A percentile compares a stretch with the other conserved stretches of the same genome.
Evolutionary conservation across 2,888 invertebrate genomes (phyloP).

Genomic region (Netelia fuscicornis): DNA sequence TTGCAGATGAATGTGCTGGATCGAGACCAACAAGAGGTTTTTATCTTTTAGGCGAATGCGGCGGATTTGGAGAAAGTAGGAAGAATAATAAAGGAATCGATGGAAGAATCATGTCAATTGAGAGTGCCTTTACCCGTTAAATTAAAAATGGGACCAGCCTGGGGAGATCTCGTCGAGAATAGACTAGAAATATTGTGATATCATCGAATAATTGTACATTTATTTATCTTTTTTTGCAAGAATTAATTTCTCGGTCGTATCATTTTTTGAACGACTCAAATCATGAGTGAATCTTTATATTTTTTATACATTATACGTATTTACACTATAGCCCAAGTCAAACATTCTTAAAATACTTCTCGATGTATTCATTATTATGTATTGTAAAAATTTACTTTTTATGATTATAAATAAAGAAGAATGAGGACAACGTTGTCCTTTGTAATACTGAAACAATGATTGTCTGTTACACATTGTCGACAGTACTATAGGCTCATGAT

Average conservation of each 20-base stretch:
- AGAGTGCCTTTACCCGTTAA: constrained; percentile 95
- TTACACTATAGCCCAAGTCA: constrained; percentile 44
- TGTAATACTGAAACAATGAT: constrained; percentile 37
- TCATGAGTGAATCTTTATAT: constrained; percentile 23
- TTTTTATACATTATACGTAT: constrained; percentile 50
- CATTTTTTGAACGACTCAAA: background rate
- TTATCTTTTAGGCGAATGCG: constrained; percentile 86
- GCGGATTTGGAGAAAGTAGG: constrained; percentile 87
- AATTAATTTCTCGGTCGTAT: constrained; percentile 34
- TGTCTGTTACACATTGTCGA: background rate
- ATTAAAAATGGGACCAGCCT: constrained; percentile 92
- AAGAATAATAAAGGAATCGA: constrained; percentile 89
- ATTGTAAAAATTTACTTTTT: constrained; percentile 20
- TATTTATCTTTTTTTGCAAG: constrained; percentile 53
- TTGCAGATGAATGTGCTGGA: background rate
- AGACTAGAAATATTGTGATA: constrained; percentile 51
- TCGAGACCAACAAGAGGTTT: background rate
- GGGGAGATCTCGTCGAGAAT: constrained; percentile 88
- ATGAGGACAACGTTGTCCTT: background rate
- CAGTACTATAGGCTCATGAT: background rate
- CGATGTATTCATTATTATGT: background rate
- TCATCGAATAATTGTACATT: constrained; percentile 23
- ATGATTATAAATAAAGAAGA: constrained; percentile 38
- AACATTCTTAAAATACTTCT: constrained; percentile 27
- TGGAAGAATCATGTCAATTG: constrained; percentile 92